Evolutionary conservation across 2,113 vertebrate genomes (phyloP).

Genomic region (Chaenogobius annularis): DNA sequence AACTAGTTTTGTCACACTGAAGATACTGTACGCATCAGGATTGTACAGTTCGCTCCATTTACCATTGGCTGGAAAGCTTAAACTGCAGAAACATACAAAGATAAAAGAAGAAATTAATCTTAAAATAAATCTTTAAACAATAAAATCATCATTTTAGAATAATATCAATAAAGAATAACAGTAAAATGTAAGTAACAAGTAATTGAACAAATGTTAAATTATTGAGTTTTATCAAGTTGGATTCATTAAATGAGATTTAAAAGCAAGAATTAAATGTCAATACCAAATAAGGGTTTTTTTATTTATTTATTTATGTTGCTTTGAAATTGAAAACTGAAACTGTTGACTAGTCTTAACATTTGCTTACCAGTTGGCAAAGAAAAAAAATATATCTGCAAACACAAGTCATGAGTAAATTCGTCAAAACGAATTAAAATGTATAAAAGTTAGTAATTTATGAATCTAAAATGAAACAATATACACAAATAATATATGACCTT

Average conservation of each 20-base stretch:
- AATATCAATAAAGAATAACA: not conserved
- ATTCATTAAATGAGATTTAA: no score
- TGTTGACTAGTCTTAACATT: no score
- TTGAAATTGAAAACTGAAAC: no score
- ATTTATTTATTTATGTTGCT: no score
- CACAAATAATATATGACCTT: conserved; percentile 4
- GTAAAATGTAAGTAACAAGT: not conserved
- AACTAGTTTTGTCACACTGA: not conserved
- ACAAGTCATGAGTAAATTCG: not conserved
- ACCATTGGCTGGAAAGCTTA: not conserved
- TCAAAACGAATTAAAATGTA: not conserved
- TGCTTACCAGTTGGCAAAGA: not conserved
- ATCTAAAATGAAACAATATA: not conserved
- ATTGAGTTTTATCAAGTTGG: no score
- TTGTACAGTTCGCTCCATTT: no score
- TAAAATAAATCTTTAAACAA: not conserved
- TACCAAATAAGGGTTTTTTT: no score
- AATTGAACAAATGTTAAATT: no score
- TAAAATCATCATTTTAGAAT: not conserved
- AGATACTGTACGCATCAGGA: no score
- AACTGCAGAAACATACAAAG: not conserved
- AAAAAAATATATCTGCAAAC: not conserved
- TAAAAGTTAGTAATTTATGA: not conserved
- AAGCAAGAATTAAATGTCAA: no score
- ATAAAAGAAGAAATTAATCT: not conserved